Evolutionary conservation across 2,797 vertebrate species (phyloP), one percentile per base, ranked within the genome.

Genomic region (Xenentodon cancila): DNA sequence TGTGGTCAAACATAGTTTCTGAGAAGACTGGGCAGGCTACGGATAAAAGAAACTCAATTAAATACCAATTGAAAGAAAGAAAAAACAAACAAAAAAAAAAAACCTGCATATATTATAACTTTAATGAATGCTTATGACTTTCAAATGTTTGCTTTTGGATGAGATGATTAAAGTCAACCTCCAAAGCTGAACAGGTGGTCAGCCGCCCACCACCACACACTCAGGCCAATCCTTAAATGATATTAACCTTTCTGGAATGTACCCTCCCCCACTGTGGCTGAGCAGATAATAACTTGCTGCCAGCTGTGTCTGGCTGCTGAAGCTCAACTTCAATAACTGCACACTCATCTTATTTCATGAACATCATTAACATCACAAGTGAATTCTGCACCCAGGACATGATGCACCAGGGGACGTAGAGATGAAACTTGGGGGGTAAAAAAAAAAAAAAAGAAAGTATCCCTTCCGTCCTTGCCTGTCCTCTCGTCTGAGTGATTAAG

Each of bases 171-270:
- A 71, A 82, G 82, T 77, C 80, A 73, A 75, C 73, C 82, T 85
- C 66, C 61, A 62, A 77, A 73, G 81, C 56, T 69, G 90, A 91
- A 90, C 91, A 90, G 88, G 88, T 91, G 91, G 88, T 84, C 81
- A 68, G 49, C 71, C 78, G 63, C 80, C 88, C 88, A 80, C 84
- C 74, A 77, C 75, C 77, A 66, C 81, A 69, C 79, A 78, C 73
- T 79, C 78, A 72, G 75, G 79, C 88, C 76, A 79, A 70, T 74
- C 77, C 86, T 82, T 77, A 90, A 86, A 88, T 84, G 68, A 89
- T 84, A 88, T 89, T 91, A 90, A 92, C 89, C 88, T 92, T 82
- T 81, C 55, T 77, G 64, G 68, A 68, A 76, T 80, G 72, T 77
- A 71, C 73, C 46, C 46, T 80, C 80, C 82, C 86, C 85, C 78